Conservation (phyloP, 1,140 invertebrate species). For the Drosophila gunungcola region DNA sequence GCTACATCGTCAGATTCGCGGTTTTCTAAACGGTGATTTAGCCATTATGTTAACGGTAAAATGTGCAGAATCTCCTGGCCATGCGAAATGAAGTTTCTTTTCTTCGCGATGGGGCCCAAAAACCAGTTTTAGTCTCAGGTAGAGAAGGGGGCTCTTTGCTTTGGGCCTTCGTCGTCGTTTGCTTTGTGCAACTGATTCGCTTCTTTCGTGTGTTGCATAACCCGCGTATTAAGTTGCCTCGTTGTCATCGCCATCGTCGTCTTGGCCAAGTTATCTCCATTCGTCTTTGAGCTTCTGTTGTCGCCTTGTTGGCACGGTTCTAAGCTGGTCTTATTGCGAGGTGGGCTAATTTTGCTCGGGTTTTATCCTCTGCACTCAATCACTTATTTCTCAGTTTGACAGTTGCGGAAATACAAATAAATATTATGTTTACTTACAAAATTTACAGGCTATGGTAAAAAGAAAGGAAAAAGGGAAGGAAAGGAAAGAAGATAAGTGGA, state of each 20-base stretch:
- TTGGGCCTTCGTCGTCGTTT: slow-evolving; percentile 16
- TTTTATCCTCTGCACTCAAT: slow-evolving; percentile 16
- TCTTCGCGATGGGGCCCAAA: slow-evolving; percentile 2
- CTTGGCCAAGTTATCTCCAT: slow-evolving; percentile 38
- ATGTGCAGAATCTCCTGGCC: slow-evolving; percentile 67
- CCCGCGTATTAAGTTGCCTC: slow-evolving; percentile 46
- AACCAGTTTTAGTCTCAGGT: slow-evolving; percentile 31
- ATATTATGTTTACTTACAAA: slow-evolving; percentile 59
- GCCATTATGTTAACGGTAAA: slow-evolving; percentile 81
- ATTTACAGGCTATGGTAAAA: slow-evolving; percentile 60
- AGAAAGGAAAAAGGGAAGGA: slow-evolving; percentile 2
- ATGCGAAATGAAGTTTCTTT: slow-evolving; percentile 51
- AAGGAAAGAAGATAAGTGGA: slow-evolving; percentile 17
- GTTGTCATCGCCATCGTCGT: slow-evolving; percentile 41
- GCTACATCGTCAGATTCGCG: slow-evolving; percentile 50
- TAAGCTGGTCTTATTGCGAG: slow-evolving; percentile 23
- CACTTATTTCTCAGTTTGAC: slow-evolving; percentile 28
- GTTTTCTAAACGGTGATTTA: slow-evolving; percentile 82
- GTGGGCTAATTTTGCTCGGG: slow-evolving; percentile 15
- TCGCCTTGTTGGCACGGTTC: slow-evolving; percentile 25
- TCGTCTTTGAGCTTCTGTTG: slow-evolving; percentile 19
- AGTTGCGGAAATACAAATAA: slow-evolving; percentile 68
- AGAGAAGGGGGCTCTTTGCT: slow-evolving; percentile 3
- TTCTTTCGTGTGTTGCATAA: slow-evolving; percentile 36
- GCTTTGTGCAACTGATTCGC: slow-evolving; percentile 51